Evolutionary conservation across 2,113 vertebrate species (phyloP).

Genomic region (Clarias batrachus): DNA sequence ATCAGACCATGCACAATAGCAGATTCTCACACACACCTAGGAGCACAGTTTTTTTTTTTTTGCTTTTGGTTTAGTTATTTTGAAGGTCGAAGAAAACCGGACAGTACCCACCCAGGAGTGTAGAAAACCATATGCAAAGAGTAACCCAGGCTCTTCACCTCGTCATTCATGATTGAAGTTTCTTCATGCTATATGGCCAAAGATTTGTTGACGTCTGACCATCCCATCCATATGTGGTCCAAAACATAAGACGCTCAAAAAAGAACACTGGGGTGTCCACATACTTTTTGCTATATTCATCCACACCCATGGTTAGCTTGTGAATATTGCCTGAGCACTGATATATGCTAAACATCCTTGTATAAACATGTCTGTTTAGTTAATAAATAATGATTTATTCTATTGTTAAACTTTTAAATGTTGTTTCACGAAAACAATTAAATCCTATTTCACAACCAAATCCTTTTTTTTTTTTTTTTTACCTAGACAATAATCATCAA

Average conservation of each 20-base stretch:
- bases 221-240: no score
- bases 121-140: not conserved
- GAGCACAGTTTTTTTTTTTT: no score
- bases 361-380: not conserved
- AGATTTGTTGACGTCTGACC: no score
- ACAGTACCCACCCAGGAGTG: not conserved
- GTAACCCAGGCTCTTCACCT: not conserved
- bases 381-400: not conserved
- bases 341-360: not conserved
- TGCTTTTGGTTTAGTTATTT: no score
- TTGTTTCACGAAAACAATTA: not conserved
- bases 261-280: no score
- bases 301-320: not conserved
- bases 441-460: not conserved
- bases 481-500: not conserved
- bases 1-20: not conserved
- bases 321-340: not conserved
- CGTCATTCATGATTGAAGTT: no score
- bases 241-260: no score
- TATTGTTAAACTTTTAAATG: not conserved
- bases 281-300: no score
- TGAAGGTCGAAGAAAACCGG: not conserved
- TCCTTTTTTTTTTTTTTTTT: no score
- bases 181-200: no score
- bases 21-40: not conserved